A percentile compares a stretch with the other conserved stretches of the same genome.
Conservation (phyloP, 2,113 vertebrate genomes). For the Xenopus tropicalis region UCB_Xtro_10.0 CM004450.2:55074001-55074500, state of each 20-base stretch:
- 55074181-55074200: slow-evolving; percentile 20
- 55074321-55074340: neutral
- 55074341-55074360: too few relatives aligned
- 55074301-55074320: slow-evolving; percentile 30
- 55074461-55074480: too few relatives aligned
- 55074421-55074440: too few relatives aligned
- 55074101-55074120: slow-evolving; percentile 41
- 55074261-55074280: slow-evolving; percentile 37
- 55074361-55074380: too few relatives aligned
- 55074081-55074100: slow-evolving; percentile 41
- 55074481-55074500: too few relatives aligned
- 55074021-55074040: neutral
- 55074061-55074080: neutral
- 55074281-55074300: slow-evolving; percentile 13
- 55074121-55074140: slow-evolving; percentile 40
- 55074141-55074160: slow-evolving; percentile 1
- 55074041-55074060: neutral
- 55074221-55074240: slow-evolving; percentile 37
- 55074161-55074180: neutral
- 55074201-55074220: slow-evolving; percentile 41
- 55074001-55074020: slow-evolving; percentile 23
- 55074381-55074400: too few relatives aligned
- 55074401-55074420: too few relatives aligned
- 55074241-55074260: slow-evolving; percentile 34
- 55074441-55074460: too few relatives aligned